Percentiles rank a stretch among this genome's conserved stretches.
phyloP scores from a whole-genome alignment of 1,140 invertebrate genomes.

The Heliconius eleuchia region DNA sequence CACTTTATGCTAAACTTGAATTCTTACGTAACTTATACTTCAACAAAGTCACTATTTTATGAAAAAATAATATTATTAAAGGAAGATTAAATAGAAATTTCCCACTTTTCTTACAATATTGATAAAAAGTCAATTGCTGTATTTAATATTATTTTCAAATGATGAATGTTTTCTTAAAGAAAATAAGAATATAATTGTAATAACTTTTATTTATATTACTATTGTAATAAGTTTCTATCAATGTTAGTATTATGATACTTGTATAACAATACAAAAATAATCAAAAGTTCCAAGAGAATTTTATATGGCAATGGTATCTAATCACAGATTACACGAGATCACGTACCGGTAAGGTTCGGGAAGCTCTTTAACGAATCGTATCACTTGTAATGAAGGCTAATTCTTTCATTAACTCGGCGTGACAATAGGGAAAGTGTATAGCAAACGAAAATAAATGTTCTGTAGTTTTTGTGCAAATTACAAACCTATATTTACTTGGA shows the following conservation, averaged over 20 bases:
- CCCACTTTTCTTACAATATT: no score
- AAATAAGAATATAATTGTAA: no score
- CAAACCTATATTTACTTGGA: constrained; percentile 11
- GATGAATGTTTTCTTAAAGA: no score
- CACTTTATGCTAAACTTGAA: neutral
- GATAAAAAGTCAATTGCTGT: no score
- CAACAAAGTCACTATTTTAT: neutral
- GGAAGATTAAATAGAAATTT: no score
- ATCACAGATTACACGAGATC: constrained; percentile 47
- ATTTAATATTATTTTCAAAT: no score
- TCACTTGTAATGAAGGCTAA: constrained; percentile 80
- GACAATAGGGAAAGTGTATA: constrained; percentile 75
- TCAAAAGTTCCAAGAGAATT: constrained; percentile 26
- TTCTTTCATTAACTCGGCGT: constrained; percentile 79
- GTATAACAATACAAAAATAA: constrained; percentile 1
- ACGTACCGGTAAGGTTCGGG: constrained; percentile 55
- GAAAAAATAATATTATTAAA: neutral
- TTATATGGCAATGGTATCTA: constrained; percentile 40
- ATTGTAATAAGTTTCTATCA: no score
- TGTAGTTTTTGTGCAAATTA: constrained; percentile 30
- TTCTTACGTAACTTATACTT: neutral
- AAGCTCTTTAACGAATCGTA: constrained; percentile 78
- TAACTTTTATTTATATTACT: no score
- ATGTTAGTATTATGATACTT: neutral
- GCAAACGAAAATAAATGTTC: constrained; percentile 71